A percentile compares a stretch with the other conserved stretches of the same genome.
Conservation (phyloP, 2,797 vertebrate species). For the Hephaestus fuliginosus region DNA sequence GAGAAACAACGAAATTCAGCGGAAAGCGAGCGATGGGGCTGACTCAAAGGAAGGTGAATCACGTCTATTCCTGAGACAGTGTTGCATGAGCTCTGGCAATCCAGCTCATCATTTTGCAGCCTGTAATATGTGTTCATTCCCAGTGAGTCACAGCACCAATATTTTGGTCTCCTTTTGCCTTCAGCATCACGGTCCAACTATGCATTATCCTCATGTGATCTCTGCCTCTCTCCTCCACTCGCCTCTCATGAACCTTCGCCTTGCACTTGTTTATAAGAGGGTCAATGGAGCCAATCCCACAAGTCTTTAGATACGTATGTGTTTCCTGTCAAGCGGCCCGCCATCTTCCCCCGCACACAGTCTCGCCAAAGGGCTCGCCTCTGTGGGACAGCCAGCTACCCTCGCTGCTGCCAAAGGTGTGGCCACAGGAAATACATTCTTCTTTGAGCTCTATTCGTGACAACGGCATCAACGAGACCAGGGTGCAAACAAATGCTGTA, state of each 20-base stretch:
- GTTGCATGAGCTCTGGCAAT: constrained; percentile 62
- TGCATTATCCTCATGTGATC: constrained; percentile 63
- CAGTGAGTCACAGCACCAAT: constrained; percentile 70
- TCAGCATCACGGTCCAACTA: constrained; percentile 43
- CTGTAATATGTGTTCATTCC: constrained; percentile 66
- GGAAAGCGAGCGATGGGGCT: constrained; percentile 28
- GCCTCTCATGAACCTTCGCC: constrained; percentile 56
- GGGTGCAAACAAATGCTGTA: constrained; percentile 44
- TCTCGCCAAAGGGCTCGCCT: constrained; percentile 76
- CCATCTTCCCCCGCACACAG: constrained; percentile 73
- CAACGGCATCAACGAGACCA: constrained; percentile 45
- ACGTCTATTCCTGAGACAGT: constrained; percentile 65
- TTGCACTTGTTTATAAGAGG: constrained; percentile 68
- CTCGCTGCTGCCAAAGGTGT: constrained; percentile 74
- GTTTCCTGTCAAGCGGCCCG: constrained; percentile 72
- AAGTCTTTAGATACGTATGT: constrained; percentile 69
- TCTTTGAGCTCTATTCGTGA: constrained; percentile 62
- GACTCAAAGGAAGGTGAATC: constrained; percentile 66
- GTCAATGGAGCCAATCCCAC: constrained; percentile 81
- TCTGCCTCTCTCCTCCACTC: constrained; percentile 33
- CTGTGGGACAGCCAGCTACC: constrained; percentile 59
- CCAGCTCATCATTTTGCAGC: constrained; percentile 63
- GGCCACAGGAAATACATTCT: constrained; percentile 64
- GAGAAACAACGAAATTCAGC: constrained; percentile 9
- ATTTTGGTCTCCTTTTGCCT: constrained; percentile 68